Evolutionary conservation across 2,888 invertebrate genomes (phyloP), one percentile per base, ranked within the genome.

Genomic region (Habroteleia sp.): DNA sequence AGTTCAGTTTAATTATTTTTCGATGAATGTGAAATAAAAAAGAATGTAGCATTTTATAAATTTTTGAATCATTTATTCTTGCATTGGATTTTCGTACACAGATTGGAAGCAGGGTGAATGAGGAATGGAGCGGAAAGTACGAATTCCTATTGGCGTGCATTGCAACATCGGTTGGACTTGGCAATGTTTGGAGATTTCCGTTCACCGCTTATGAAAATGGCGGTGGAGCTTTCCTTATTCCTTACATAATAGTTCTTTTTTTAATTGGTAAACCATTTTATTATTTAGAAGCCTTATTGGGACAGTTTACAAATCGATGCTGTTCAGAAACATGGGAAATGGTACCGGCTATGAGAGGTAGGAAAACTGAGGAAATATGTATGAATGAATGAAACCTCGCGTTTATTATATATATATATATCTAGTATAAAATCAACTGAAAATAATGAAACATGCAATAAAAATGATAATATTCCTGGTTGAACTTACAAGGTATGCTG

Each of bases 221-320:
- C n/a, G n/a, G n/a, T n/a, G n/a, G n/a, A n/a, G 93, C 93, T 0
- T 93, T 93, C 79, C 87, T 93, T 8, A 91, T 93, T 60, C 93
- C 93, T 0, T 93, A 93, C 80, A 80, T 93, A n/a, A 89, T 93
- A 16, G 91, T 93, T 0, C 87, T 93, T n/a, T 88, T 92, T 35
- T 80, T 93, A 31, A 91, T 93, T 74, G 94, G 95, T 54, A 92
- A 94, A 78, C 95, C 95, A 0, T 91, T 96, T 89, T 96, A 96
- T 86, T 95, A 37, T 46, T 29, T 66, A 1, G 54, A 66, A 23
- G 54, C 17, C 5, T 23, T 66, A 10, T 13, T 66, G n/a, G 66
- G 66, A 6, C 66, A 66, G 16, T 66, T 54, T 10, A 66, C 66
- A n/a, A 39, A 33, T 13, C 25, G 39, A 25, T 54, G 46, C n/a